Evolutionary conservation across 2,888 invertebrate species (phyloP), one percentile per base, ranked within the genome.

Genomic region (Eilema caniola): DNA sequence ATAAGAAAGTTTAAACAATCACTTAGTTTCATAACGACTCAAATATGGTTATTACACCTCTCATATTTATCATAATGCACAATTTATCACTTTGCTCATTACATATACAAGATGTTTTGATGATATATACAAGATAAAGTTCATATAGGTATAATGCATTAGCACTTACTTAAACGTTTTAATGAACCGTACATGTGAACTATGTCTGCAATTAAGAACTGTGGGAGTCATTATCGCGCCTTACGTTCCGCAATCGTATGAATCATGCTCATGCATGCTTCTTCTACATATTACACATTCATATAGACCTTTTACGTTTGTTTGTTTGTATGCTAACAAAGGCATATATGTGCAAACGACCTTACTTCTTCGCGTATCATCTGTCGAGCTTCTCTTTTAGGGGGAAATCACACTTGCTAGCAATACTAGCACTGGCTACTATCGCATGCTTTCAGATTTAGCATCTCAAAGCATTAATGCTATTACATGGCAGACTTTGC

Each of bases 181-280:
- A 69, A 63, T 23, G 33, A 59, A 63, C 47, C 28, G 37, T 59
- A 63, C 47, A 66, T 57, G 23, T 56, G 23, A 24, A 59, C 37
- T 47, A 57, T 59, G 56, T 41, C 62, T 64, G 41, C 69, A 63
- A 69, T 69, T 47, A 64, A 59, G 25, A 33, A 25, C 56, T 33
- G 78, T 76, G 70, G 81, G 76, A 73, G 79, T 79, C 75, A 79
- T 81, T 75, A 79, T 69, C 70, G 69, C 70, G 68, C 60, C 64
- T 41, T 64, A 62, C 69, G 71, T 79, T 62, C 71, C 64, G 72
- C 79, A 81, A 79, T 78, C 67, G 63, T 62, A 62, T 80, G 80
- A 80, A 67, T 80, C 80, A 80, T 74, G 69, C 73, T 61, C 69
- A 71, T 77, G 67, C 77, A 70, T 79, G 71, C 73, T 61, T 70